A percentile compares a stretch with the other conserved stretches of the same genome.
Evolutionary conservation across 2,113 vertebrate genomes (phyloP).

Genomic region (Atrichornis clamosus): DNA sequence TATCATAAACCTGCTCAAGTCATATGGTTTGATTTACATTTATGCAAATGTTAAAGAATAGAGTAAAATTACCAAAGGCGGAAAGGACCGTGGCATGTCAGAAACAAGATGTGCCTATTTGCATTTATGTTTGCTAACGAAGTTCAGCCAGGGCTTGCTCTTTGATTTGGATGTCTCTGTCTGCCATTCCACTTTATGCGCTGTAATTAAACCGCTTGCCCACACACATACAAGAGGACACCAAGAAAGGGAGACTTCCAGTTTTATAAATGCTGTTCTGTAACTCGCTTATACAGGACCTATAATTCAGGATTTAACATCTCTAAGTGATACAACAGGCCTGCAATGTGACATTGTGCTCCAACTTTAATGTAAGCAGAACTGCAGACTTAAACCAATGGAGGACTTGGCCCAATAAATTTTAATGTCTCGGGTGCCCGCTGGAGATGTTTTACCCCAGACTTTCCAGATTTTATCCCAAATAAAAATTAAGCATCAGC

Average conservation of each 20-base stretch:
- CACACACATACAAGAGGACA: conserved; percentile 67
- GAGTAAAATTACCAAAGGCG: conserved; percentile 57
- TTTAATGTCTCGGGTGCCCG: background rate
- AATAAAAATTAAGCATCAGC: conserved; percentile 1
- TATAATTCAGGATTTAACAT: conserved; percentile 19
- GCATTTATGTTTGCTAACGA: conserved; percentile 75
- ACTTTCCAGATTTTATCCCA: conserved; percentile 31
- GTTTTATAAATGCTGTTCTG: conserved; percentile 42
- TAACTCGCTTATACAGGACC: conserved; percentile 12
- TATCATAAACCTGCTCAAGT: background rate
- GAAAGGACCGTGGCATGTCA: conserved; percentile 44
- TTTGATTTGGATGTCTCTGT: conserved; percentile 71
- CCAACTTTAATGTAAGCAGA: background rate
- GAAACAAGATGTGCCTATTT: conserved; percentile 72
- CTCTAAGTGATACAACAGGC: conserved; percentile 49
- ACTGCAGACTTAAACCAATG: background rate
- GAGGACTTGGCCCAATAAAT: background rate
- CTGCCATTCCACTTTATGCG: conserved; percentile 65
- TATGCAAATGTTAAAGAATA: conserved; percentile 64
- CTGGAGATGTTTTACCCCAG: background rate
- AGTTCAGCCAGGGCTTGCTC: conserved; percentile 68
- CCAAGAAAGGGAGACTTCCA: conserved; percentile 6
- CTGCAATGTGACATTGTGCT: background rate
- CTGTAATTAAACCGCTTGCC: conserved; percentile 72
- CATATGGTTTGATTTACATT: conserved; percentile 70